These are phyloP conservation scores for Antigone vipio DNA, from an alignment of 2,113 vertebrate genomes.

Conservation along the genomic window DNA sequence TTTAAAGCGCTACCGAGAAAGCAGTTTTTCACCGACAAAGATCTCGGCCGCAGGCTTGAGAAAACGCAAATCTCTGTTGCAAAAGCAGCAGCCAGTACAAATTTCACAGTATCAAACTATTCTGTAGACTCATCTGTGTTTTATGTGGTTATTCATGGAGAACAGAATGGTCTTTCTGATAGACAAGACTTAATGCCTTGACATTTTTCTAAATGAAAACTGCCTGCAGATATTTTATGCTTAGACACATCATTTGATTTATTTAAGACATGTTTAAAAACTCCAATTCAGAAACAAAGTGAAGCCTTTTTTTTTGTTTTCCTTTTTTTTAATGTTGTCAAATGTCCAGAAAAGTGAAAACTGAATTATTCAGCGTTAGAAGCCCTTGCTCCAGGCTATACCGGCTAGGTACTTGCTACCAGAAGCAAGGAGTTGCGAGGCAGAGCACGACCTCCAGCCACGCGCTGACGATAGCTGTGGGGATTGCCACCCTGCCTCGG, in stretches of 20 bases:
- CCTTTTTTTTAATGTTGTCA: background rate
- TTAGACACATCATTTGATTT: background rate
- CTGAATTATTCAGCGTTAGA: background rate
- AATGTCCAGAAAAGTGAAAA: background rate
- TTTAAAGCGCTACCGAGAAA: background rate
- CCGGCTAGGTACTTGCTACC: fast-evolving
- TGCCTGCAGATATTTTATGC: background rate
- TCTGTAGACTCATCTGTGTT: background rate
- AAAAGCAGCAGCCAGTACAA: background rate
- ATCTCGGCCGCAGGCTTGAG: background rate
- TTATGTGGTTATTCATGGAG: background rate
- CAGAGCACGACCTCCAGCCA: background rate
- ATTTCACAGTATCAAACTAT: background rate
- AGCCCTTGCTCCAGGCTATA: fast-evolving
- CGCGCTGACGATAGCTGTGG: background rate
- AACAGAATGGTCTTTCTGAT: background rate
- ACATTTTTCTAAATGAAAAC: background rate
- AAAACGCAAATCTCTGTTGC: background rate
- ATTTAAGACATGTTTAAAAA: background rate
- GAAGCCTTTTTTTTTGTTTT: background rate
- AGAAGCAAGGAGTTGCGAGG: background rate
- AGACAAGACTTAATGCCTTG: background rate
- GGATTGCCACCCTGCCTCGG: background rate
- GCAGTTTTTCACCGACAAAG: background rate
- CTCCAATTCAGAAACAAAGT: background rate